Base-by-base conservation (phyloP, 2,797 vertebrate genomes). In the Gadopsis marmoratus region DNA sequence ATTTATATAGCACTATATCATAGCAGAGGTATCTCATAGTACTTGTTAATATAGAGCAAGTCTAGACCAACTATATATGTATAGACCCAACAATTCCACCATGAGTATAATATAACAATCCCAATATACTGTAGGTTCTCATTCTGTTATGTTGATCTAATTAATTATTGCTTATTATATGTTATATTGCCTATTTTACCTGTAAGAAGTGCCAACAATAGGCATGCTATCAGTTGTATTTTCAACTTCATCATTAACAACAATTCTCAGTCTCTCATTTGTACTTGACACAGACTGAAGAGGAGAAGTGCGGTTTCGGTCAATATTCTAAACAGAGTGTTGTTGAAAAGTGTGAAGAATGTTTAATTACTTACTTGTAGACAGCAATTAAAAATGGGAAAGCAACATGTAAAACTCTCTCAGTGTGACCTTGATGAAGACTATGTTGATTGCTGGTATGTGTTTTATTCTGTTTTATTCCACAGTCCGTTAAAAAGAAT, bases 371-470 rank as follows among this genome's bases (percentile, higher is more conserved):
- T 79, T 66, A 14, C 12, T 66, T 71, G 29, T 66, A 45, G 60
- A 71, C n/a, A 63, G 60, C 39, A 79, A 80, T 83, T 72, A 77
- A 82, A 69, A 78, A 56, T 4, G 11, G 35, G 26, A 80, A 76
- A 51, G 50, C 23, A 54, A 48, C 29, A 79, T 3, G 14, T 68
- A 53, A 58, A 72, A 71, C 65, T 48, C 39, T 62, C 7, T 71
- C 76, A 86, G 55, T 58, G 78, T 91, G 83, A 87, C 88, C 88
- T 82, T 85, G 68, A 75, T 74, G 47, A 68, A 75, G 54, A 50
- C 37, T 50, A 5, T 60, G 26, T 14, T 68, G 16, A 19, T 37
- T 54, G 31, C 35, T 65, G 64, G 14, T 39, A 62, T 51, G n/a
- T 33, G 2, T 71, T 64, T 74, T 79, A 4, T 37, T 37, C 55